Conservation (phyloP, 2,113 vertebrate genomes). For the Entomyzon cyanotis region DNA sequence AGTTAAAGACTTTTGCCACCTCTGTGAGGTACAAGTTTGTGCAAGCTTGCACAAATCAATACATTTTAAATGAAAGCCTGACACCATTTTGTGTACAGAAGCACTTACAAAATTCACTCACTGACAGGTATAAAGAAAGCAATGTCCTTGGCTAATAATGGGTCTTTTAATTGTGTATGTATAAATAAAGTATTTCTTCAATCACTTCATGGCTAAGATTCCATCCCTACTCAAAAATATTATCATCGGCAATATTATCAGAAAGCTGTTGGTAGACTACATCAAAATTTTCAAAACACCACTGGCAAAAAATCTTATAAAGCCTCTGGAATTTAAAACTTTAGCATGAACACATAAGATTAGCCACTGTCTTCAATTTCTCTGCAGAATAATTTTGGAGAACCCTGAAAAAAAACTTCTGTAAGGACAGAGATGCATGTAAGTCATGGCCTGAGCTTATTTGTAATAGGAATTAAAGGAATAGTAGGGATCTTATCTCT, state of each 20-base stretch:
- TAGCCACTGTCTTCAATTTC: neutral
- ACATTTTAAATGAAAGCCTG: slow-evolving; percentile 37
- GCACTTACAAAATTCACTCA: neutral
- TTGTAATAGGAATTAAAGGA: neutral
- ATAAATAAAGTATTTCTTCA: neutral
- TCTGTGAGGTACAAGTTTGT: slow-evolving; percentile 35
- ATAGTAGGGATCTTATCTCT: neutral
- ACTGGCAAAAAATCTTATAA: neutral
- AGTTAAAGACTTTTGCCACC: slow-evolving; percentile 56
- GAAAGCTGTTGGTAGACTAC: neutral
- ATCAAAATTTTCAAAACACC: neutral
- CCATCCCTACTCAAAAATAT: neutral
- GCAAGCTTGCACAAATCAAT: slow-evolving; percentile 31
- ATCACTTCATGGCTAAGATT: neutral
- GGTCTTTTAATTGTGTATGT: neutral
- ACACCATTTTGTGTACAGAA: neutral
- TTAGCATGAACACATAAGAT: neutral
- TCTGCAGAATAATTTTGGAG: neutral
- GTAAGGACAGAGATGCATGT: neutral
- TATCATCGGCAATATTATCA: neutral
- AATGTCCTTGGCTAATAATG: neutral
- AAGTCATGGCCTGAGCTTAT: neutral
- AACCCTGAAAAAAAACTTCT: neutral
- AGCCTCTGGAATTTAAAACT: neutral
- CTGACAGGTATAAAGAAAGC: slow-evolving; percentile 1